phyloP scores from a whole-genome alignment of 2,797 vertebrate genomes.

The Enteromius viviparus region DNA sequence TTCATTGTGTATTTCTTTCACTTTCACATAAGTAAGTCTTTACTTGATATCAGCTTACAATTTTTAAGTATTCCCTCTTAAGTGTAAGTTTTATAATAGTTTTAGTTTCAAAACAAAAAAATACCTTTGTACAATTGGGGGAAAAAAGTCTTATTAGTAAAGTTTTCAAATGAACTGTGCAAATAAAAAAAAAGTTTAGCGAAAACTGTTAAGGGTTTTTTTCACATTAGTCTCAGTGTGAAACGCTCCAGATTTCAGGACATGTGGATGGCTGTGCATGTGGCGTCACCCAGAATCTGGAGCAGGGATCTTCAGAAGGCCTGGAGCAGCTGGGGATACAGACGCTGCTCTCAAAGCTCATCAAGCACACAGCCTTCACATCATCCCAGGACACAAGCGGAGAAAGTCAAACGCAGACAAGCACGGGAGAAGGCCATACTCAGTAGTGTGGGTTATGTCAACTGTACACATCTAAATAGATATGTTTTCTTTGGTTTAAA shows the following conservation, averaged over 20 bases:
- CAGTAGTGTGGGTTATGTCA: constrained; percentile 62
- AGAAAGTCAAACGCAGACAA: constrained; percentile 72
- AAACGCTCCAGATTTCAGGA: constrained; percentile 45
- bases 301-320: constrained; percentile 38
- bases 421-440: constrained; percentile 70
- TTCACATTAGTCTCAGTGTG: not conserved
- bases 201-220: not conserved
- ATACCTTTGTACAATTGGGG: not conserved
- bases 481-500: not conserved
- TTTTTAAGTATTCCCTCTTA: not conserved
- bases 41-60: not conserved
- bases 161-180: not conserved
- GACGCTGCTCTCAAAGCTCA: constrained; percentile 58
- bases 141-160: not conserved
- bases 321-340: constrained; percentile 47
- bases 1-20: too few species aligned
- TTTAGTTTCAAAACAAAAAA: not conserved
- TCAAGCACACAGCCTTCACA: constrained; percentile 38
- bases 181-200: not conserved
- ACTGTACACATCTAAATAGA: not conserved
- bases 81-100: not conserved
- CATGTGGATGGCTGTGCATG: constrained; percentile 70
- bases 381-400: constrained; percentile 60
- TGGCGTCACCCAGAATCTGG: constrained; percentile 49
- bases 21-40: not conserved